Evolutionary conservation across 2,888 invertebrate genomes (phyloP), one percentile per base, ranked within the genome.

Genomic region (Hylaea fasciaria): DNA sequence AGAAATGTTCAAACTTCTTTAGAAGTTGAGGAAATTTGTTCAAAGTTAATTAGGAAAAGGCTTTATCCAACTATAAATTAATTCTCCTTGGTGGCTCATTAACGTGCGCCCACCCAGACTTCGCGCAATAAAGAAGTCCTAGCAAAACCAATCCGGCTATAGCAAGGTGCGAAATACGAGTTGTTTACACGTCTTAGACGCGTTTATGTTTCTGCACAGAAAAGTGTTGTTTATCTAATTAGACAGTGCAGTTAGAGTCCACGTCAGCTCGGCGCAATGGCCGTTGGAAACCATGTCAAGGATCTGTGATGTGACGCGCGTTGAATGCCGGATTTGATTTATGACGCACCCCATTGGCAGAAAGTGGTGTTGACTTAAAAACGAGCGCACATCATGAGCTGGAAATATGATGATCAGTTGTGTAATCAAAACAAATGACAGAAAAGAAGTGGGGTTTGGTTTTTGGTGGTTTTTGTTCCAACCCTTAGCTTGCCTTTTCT

Each of bases 231-330:
- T 48, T 11, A 29, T 50, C 45, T 51, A 46, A 55, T 55, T 50
- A 60, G 49, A 43, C 37, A 60, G 46, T 55, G 50, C 54, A 40
- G 46, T 46, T 1, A 14, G 39, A 47, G 0, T 14, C 40, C 14
- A 14, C 41, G 51, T 59, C 28, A 47, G 39, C 22, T 37, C 32
- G 57, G 46, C 51, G 11, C 51, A 22, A 16, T 14, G 10, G 14
- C 46, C 9, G 17, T 44, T 35, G 51, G 50, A 44, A 64, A 57
- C 46, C 51, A 49, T 68, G 68, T 68, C 68, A 68, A 59, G 68
- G 68, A 48, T 59, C 47, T 59, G 43, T 58, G 57, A 57, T 58
- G 49, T 46, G 56, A 51, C 50, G 55, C 49, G 35, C 47, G 13
- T 50, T 9, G 49, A 61, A 29, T 49, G 50, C 49, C 43, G 46